Conservation (phyloP, 2,888 invertebrate genomes). For the Embidobia sp. region DNA sequence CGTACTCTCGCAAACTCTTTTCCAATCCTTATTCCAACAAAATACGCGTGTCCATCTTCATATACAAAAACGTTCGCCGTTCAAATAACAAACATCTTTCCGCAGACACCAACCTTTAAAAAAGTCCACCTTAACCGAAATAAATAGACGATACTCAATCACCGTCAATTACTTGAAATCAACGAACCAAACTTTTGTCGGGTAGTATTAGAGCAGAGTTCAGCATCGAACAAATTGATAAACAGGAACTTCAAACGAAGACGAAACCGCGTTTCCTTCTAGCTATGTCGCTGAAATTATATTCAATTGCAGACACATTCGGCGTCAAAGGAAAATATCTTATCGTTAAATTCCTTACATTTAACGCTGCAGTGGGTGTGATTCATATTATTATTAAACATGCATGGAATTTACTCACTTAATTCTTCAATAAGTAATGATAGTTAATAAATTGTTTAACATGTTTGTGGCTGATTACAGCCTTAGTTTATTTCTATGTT, state of each 20-base stretch:
- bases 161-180: conserved; percentile 15
- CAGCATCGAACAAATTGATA: conserved; percentile 19
- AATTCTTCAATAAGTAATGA: too few species aligned
- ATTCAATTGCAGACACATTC: conserved; percentile 5
- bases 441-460: too few species aligned
- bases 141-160: conserved; percentile 18
- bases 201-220: not conserved
- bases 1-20: too few species aligned
- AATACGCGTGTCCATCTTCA: too few species aligned
- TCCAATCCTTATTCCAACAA: too few species aligned
- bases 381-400: too few species aligned
- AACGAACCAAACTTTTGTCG: conserved; percentile 1
- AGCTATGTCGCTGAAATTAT: conserved; percentile 2
- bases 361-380: too few species aligned
- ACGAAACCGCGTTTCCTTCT: not conserved
- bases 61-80: too few species aligned
- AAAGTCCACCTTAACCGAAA: conserved; percentile 1
- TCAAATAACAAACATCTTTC: not conserved
- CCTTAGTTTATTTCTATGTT: too few species aligned
- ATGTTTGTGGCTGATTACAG: too few species aligned
- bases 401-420: too few species aligned
- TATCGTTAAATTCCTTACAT: too few species aligned
- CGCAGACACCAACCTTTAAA: not conserved
- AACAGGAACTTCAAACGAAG: conserved; percentile 2
- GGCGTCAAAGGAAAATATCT: conserved; percentile 8